Conservation (phyloP, 2,797 vertebrate species). For the Sorex maritimensis region DNA sequence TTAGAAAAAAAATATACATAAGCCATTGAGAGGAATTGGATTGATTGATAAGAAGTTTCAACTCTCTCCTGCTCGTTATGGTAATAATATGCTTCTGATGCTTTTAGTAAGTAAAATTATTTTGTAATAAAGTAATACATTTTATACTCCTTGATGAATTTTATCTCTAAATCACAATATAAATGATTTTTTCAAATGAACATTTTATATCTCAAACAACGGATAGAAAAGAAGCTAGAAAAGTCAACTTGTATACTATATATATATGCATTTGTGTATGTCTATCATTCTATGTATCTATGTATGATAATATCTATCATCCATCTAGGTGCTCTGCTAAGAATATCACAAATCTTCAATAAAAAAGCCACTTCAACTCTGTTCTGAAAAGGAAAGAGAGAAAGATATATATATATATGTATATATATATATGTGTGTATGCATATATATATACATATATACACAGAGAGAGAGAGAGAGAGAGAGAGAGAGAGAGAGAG, state of each 20-base stretch:
- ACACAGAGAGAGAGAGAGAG: no score
- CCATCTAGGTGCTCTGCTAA: not conserved
- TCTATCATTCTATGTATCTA: no score
- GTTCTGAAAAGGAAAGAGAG: not conserved
- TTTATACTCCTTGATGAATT: not conserved
- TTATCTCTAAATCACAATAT: not conserved
- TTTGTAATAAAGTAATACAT: no score
- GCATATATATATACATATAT: no score
- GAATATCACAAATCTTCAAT: not conserved
- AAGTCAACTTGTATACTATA: not conserved
- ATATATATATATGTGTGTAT: no score
- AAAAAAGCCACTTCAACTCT: not conserved
- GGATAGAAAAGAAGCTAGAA: not conserved
- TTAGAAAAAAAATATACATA: constrained; percentile 75
- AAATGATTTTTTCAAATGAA: not conserved
- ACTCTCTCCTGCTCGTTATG: not conserved
- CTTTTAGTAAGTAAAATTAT: not conserved
- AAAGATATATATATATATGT: no score
- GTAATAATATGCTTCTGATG: not conserved
- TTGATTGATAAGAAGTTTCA: constrained; percentile 55
- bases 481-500: no score
- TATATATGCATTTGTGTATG: not conserved
- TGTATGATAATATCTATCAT: not conserved
- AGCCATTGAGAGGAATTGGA: constrained; percentile 58
- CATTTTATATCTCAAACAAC: not conserved